These are phyloP conservation scores for Gallirallus australis DNA, from an alignment of 2,797 vertebrate species.

Conservation along the genomic window DNA sequence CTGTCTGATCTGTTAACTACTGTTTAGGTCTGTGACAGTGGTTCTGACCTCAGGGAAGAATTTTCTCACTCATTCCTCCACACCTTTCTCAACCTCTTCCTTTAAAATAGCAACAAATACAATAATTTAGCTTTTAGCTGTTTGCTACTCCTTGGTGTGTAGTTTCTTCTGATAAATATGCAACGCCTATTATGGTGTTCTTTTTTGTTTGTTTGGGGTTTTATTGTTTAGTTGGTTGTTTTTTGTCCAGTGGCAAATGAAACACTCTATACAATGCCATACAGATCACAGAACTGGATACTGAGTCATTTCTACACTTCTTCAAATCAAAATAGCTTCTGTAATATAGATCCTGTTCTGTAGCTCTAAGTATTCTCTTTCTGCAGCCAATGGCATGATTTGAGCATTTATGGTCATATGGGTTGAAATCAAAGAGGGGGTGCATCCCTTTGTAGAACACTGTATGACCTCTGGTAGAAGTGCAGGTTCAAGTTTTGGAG, in stretches of 20 bases:
- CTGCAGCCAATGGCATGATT: not conserved
- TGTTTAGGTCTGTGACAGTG: not conserved
- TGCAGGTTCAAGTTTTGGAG: not conserved
- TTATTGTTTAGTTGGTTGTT: no score
- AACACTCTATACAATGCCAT: not conserved
- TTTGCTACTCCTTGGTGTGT: not conserved
- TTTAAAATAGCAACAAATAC: not conserved
- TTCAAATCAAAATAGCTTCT: not conserved
- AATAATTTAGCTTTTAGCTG: not conserved
- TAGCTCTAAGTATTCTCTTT: not conserved
- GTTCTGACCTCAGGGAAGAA: not conserved
- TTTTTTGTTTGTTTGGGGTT: not conserved
- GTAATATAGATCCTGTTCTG: not conserved
- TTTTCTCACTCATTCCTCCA: not conserved
- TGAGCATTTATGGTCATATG: not conserved
- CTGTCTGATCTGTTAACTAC: not conserved
- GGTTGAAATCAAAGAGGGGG: not conserved
- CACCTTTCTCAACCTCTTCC: not conserved
- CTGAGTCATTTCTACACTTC: not conserved
- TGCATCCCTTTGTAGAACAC: not conserved
- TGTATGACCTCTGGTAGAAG: not conserved
- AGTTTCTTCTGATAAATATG: not conserved
- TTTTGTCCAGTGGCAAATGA: not conserved
- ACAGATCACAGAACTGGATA: not conserved
- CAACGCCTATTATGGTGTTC: not conserved